A percentile compares a stretch with the other conserved stretches of the same genome.
These are phyloP conservation scores for Eumeta japonica DNA, from an alignment of 1,140 invertebrate species.

Conservation along the genomic window DNA sequence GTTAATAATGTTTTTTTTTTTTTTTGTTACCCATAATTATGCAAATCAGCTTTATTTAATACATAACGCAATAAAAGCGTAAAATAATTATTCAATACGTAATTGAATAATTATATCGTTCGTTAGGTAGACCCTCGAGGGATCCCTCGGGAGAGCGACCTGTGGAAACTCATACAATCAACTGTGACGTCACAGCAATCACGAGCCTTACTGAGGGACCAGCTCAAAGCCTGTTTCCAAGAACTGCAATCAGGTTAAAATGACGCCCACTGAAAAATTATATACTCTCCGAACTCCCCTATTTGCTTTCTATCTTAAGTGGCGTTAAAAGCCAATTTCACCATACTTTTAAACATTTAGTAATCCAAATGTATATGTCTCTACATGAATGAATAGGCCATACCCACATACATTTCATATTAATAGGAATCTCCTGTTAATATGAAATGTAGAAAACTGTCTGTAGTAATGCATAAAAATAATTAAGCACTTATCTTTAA, in stretches of 20 bases:
- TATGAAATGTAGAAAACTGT: too few relatives aligned
- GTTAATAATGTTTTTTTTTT: not conserved
- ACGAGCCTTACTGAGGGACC: conserved; percentile 25
- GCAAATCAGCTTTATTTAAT: not conserved
- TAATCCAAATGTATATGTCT: too few relatives aligned
- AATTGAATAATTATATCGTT: not conserved
- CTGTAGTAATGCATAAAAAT: too few relatives aligned
- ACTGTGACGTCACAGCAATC: conserved; percentile 40
- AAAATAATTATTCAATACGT: not conserved
- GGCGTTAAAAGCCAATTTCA: too few relatives aligned
- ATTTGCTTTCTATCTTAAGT: too few relatives aligned
- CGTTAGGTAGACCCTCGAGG: conserved; percentile 37
- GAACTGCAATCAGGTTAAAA: conserved; percentile 40
- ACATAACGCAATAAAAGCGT: not conserved
- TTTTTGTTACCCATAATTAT: not conserved
- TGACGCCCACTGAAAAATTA: too few relatives aligned
- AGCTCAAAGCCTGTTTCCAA: conserved; percentile 37
- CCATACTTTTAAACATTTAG: too few relatives aligned
- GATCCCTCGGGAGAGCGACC: conserved; percentile 36
- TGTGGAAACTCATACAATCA: conserved; percentile 40
- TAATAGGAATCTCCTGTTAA: too few relatives aligned
- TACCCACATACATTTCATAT: too few relatives aligned
- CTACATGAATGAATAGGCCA: too few relatives aligned
- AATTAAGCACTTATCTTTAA: too few relatives aligned
- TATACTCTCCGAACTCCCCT: too few relatives aligned